Percentiles rank a stretch among this genome's conserved stretches.
Evolutionary conservation across 2,797 vertebrate genomes (phyloP).

Genomic region (Gila robusta): DNA sequence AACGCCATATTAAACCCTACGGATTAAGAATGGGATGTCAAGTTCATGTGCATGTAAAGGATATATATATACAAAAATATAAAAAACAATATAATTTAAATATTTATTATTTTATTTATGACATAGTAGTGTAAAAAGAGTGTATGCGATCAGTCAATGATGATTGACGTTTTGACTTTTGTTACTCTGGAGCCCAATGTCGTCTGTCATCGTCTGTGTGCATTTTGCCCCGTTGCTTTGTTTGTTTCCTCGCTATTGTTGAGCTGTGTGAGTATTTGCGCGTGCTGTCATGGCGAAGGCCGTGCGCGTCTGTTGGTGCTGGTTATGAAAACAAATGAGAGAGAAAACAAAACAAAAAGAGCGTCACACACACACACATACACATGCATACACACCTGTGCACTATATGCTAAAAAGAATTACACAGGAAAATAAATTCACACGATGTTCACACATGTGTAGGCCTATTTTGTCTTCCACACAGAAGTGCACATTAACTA

Average conservation of each 20-base stretch:
- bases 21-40: too few species aligned
- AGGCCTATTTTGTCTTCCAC: slow-evolving; percentile 5
- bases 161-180: not conserved
- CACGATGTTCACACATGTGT: not conserved
- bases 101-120: too few species aligned
- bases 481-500: not conserved
- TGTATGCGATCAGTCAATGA: not conserved
- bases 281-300: slow-evolving; percentile 5
- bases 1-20: too few species aligned
- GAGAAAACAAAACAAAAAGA: not conserved
- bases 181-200: not conserved
- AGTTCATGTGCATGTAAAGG: too few species aligned
- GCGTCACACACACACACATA: not conserved
- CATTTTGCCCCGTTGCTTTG: not conserved
- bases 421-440: not conserved
- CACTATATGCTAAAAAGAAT: slow-evolving; percentile 10
- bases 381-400: not conserved
- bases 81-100: too few species aligned
- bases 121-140: not conserved
- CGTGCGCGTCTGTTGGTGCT: not conserved
- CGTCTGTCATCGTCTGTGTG: not conserved
- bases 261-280: not conserved
- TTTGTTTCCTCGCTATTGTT: slow-evolving; percentile 1
- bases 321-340: slow-evolving; percentile 27
- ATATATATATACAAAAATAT: too few species aligned